Evolutionary conservation across 2,797 vertebrate species (phyloP).

Genomic region (Muscicapa comitata): DNA sequence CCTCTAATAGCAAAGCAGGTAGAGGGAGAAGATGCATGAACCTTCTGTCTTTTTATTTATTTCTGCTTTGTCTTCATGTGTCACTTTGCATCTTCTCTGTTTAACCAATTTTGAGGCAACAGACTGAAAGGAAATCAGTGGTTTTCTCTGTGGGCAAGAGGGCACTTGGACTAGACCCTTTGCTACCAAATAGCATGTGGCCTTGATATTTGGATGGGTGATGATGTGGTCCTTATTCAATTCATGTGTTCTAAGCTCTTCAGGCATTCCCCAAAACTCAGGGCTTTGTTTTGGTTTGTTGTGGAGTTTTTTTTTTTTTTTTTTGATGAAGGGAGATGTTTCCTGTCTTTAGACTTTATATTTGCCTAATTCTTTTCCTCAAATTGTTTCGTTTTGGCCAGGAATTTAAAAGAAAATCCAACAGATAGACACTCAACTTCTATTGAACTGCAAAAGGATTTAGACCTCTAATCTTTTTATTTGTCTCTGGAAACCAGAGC

Average conservation of each 20-base stretch:
- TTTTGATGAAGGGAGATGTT: accelerated
- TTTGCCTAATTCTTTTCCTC: not conserved
- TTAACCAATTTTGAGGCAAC: not conserved
- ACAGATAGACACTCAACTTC: not conserved
- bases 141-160: not conserved
- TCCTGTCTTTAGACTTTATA: not conserved
- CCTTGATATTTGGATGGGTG: not conserved
- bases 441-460: not conserved
- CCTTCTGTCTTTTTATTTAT: not conserved
- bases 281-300: accelerated
- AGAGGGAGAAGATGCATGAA: not conserved
- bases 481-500: not conserved
- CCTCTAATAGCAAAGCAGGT: not conserved
- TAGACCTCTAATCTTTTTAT: conserved; percentile 3
- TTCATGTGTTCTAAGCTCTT: not conserved
- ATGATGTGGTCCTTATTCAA: not conserved
- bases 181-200: not conserved
- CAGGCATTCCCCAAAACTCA: not conserved
- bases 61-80: not conserved
- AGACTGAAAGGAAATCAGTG: not conserved
- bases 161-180: not conserved
- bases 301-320: no score
- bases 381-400: not conserved
- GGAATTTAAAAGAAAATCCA: not conserved
- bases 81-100: not conserved